phyloP scores from a whole-genome alignment of 2,113 vertebrate genomes.

The Chiloscyllium plagiosum region DNA sequence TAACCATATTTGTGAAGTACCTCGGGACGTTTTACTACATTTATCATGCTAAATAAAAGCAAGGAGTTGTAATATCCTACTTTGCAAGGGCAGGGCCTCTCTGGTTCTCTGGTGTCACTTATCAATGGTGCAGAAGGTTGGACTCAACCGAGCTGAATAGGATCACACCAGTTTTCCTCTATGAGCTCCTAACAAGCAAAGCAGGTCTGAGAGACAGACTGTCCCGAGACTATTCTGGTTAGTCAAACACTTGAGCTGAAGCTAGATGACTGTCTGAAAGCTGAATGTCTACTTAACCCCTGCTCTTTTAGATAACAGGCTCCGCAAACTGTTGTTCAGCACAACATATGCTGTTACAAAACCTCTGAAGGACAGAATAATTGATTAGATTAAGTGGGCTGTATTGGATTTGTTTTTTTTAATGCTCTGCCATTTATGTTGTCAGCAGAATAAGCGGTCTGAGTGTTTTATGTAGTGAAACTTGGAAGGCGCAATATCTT shows the following conservation, averaged over 20 bases:
- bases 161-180: neutral
- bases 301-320: slow-evolving; percentile 22
- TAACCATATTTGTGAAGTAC: neutral
- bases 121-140: neutral
- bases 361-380: slow-evolving; percentile 32
- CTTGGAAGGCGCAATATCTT: neutral
- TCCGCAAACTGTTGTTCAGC: neutral
- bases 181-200: neutral
- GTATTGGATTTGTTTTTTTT: slow-evolving; percentile 33
- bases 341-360: slow-evolving; percentile 32
- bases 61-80: neutral
- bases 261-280: slow-evolving; percentile 7
- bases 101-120: neutral
- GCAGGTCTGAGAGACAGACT: neutral
- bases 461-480: neutral
- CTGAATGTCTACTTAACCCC: neutral
- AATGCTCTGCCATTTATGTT: slow-evolving; percentile 20
- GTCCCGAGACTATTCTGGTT: neutral
- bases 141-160: neutral
- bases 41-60: neutral
- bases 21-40: no score
- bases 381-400: slow-evolving; percentile 35
- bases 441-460: slow-evolving; percentile 18
- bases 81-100: neutral
- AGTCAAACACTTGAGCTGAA: neutral